Evolutionary conservation across 2,113 vertebrate genomes (phyloP).

Genomic region (Murina feae): DNA sequence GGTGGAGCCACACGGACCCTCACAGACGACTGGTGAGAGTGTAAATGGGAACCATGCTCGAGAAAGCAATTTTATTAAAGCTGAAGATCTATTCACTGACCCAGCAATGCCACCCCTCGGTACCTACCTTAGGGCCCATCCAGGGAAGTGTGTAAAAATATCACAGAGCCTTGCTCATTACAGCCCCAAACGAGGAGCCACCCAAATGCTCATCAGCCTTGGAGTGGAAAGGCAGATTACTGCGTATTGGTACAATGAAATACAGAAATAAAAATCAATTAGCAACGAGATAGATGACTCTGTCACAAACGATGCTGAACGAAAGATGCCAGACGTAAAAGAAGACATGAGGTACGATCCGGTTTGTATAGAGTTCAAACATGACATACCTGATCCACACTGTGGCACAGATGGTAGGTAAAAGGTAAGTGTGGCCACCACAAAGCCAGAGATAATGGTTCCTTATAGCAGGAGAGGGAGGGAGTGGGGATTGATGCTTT

Average conservation of each 20-base stretch:
- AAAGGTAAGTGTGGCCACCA: background rate
- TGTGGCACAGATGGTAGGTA: background rate
- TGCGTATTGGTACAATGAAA: background rate
- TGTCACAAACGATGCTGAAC: background rate
- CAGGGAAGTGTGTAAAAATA: background rate
- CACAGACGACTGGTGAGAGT: background rate
- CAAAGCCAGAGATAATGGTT: background rate
- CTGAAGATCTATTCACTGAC: background rate
- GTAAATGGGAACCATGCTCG: background rate
- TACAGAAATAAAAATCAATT: background rate
- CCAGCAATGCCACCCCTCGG: background rate
- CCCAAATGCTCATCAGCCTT: background rate
- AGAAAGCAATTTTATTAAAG: background rate
- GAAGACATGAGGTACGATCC: background rate
- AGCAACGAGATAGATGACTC: background rate
- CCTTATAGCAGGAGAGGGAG: background rate
- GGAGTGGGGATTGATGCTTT: background rate
- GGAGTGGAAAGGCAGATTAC: background rate
- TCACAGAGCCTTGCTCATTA: background rate
- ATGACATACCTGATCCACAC: background rate
- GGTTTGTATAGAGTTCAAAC: background rate
- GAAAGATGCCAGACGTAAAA: background rate
- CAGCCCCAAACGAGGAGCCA: background rate
- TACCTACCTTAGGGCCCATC: background rate
- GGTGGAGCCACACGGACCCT: background rate